A percentile compares a stretch with the other conserved stretches of the same genome.
phyloP scores from a whole-genome alignment of 2,113 vertebrate species.

The Rana temporaria region DNA sequence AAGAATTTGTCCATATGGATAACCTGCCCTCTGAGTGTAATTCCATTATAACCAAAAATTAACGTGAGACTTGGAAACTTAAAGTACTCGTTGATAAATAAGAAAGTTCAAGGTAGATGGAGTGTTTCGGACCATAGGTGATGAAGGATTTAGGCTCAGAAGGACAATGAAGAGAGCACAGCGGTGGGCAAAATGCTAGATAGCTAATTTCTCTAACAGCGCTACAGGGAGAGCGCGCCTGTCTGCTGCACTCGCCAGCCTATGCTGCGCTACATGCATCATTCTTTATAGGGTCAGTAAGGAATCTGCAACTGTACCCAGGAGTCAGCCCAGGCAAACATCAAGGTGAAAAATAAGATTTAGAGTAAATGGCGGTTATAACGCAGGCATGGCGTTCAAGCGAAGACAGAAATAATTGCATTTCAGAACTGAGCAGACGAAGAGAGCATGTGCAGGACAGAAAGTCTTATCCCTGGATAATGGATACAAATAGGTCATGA shows the following conservation, averaged over 20 bases:
- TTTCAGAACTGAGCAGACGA: background rate
- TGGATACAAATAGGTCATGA: too few species aligned
- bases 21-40: too few species aligned
- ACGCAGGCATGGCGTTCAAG: background rate
- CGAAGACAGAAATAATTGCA: background rate
- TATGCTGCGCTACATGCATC: background rate
- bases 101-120: background rate
- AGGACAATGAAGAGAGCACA: background rate
- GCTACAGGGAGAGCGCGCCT: background rate
- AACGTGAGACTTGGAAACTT: background rate
- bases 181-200: too few species aligned
- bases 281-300: background rate
- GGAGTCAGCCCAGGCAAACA: background rate
- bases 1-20: too few species aligned
- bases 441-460: too few species aligned
- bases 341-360: background rate
- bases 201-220: background rate
- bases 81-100: background rate
- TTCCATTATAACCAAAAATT: too few species aligned
- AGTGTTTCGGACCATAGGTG: background rate
- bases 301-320: background rate
- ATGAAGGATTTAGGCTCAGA: too few species aligned
- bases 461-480: too few species aligned
- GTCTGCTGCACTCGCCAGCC: background rate
- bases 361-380: constrained; percentile 5